Base-by-base conservation (phyloP, 2,888 invertebrate species). In the Tinea semifulvella region DNA sequence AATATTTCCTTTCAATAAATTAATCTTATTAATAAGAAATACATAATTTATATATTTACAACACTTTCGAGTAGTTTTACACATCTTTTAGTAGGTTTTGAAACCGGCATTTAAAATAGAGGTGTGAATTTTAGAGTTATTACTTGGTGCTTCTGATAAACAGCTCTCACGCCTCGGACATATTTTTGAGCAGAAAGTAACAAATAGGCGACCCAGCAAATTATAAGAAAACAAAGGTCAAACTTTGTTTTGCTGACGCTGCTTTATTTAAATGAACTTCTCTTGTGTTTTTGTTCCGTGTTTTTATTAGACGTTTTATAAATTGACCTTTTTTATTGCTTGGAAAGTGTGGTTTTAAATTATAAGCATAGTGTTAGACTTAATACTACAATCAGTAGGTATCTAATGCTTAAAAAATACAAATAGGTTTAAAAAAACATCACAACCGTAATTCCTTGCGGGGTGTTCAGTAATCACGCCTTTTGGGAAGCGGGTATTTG, bases 191-290 rank as follows among this genome's bases (percentile, higher is more conserved):
- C 17, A n/a, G 44, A 35, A 44, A 22, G 44, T 16, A 35, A 44
- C 44, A 44, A 44, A 44, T 44, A 44, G 44, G 14, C 28, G 31
- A 31, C 22, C 36, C 31, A 18, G 44, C 36, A 44, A 44, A 44
- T 44, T 44, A 27, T 44, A 44, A 22, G 31, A 20, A 44, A 44
- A 35, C 44, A 44, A 40, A 40, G 40, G 40, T 40, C 40, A 40
- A 40, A 40, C 40, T 40, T 40, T 40, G 40, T 40, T 40, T 40
- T 20, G 20, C 22, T 16, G 14, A 22, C 22, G 22, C 14, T 22
- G 22, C 40, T 40, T 40, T 40, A 40, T 40, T 40, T 40, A 40
- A 40, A 40, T 40, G 22, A 40, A 40, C 5, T 40, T 40, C 11
- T 40, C 22, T 40, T 22, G 40, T 40, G 14, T 40, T 16, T 36